These are phyloP conservation scores for Philantomba maxwellii DNA, from an alignment of 2,113 vertebrate genomes.

Conservation along the genomic window DNA sequence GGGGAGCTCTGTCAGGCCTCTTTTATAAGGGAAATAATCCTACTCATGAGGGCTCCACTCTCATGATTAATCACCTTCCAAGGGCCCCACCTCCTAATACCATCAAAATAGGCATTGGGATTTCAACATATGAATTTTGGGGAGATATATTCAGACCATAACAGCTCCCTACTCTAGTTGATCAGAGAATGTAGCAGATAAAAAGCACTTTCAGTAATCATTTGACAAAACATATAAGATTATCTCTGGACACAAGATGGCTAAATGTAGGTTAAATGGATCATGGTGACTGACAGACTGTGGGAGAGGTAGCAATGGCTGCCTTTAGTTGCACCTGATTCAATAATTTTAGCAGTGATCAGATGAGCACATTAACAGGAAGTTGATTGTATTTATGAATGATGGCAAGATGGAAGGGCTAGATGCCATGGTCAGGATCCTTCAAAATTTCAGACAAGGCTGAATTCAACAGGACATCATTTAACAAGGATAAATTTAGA, in stretches of 20 bases:
- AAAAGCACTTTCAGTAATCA: neutral
- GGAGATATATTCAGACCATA: neutral
- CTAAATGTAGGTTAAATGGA: neutral
- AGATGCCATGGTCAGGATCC: neutral
- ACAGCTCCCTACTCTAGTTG: neutral
- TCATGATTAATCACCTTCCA: neutral
- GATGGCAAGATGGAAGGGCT: neutral
- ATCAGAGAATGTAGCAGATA: neutral
- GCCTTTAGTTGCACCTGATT: neutral
- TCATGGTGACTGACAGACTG: neutral
- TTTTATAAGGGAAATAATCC: neutral
- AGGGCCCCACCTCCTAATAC: neutral
- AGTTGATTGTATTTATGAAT: slow-evolving; percentile 42
- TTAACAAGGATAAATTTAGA: slow-evolving; percentile 60
- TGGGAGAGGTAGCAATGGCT: neutral
- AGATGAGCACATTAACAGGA: neutral
- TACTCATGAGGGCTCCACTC: neutral
- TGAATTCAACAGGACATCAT: slow-evolving; percentile 56
- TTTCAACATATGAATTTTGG: neutral
- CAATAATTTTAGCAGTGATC: neutral
- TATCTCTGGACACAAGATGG: neutral
- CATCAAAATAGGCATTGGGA: neutral
- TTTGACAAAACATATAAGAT: neutral
- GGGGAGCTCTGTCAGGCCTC: neutral
- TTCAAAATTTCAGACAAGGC: slow-evolving; percentile 31